Evolutionary conservation across 2,888 invertebrate genomes (phyloP).

Genomic region (Megalurothrips usitatus): DNA sequence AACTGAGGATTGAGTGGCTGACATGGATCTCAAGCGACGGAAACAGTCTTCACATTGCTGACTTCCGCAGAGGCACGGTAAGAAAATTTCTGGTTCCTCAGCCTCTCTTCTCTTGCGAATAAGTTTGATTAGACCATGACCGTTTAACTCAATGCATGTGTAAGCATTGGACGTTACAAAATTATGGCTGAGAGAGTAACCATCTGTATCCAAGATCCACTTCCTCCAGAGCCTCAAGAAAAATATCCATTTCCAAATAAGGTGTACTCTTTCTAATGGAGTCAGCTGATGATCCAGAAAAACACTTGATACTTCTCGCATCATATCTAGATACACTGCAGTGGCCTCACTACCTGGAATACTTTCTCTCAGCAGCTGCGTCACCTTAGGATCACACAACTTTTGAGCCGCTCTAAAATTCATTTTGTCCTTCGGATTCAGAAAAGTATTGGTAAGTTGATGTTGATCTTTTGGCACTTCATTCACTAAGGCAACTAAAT

Average conservation of each 20-base stretch:
- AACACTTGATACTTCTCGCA: background rate
- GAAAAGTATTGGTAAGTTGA: background rate
- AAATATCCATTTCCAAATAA: background rate
- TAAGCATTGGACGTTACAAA: background rate
- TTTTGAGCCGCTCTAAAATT: background rate
- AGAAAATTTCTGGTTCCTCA: background rate
- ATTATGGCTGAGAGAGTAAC: background rate
- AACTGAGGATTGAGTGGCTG: background rate
- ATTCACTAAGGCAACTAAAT: background rate
- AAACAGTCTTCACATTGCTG: conserved; percentile 6
- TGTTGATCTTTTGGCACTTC: background rate
- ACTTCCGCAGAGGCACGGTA: background rate
- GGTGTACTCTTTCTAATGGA: background rate
- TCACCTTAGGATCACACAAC: background rate
- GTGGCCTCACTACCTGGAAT: background rate
- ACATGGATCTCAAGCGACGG: background rate
- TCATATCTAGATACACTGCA: background rate
- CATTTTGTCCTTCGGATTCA: background rate
- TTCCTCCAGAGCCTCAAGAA: background rate
- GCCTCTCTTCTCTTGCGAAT: background rate
- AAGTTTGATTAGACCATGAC: background rate
- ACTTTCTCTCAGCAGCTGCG: background rate
- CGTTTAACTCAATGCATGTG: conserved; percentile 1
- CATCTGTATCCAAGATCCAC: background rate
- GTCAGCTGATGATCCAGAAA: background rate